Conservation (phyloP, 2,113 vertebrate genomes). For the Caranx melampygus region DNA sequence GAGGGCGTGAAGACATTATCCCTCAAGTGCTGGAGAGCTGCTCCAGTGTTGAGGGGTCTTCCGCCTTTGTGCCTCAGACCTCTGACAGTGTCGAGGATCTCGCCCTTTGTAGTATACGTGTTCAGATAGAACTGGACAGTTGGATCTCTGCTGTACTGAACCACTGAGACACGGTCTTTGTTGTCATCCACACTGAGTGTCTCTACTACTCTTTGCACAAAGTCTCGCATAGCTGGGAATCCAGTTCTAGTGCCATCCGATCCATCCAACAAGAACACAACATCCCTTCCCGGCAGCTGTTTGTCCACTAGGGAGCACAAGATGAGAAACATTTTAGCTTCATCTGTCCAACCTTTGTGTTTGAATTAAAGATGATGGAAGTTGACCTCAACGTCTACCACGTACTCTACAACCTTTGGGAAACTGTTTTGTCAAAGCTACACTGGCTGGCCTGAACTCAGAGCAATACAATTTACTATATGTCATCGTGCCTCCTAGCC, state of each 20-base stretch:
- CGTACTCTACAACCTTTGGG: neutral
- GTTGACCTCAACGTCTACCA: neutral
- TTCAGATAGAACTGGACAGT: constrained; percentile 64
- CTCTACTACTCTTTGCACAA: constrained; percentile 64
- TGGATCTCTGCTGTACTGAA: constrained; percentile 68
- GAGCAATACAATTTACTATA: too few relatives aligned
- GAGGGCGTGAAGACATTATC: constrained; percentile 83
- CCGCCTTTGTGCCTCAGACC: constrained; percentile 55
- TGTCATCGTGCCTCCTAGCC: neutral
- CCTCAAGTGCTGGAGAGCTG: constrained; percentile 79
- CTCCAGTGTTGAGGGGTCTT: constrained; percentile 84
- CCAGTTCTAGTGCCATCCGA: constrained; percentile 49
- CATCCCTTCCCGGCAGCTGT: constrained; percentile 22
- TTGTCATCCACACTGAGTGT: constrained; percentile 59
- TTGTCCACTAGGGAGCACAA: constrained; percentile 29
- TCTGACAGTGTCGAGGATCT: constrained; percentile 21
- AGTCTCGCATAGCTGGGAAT: constrained; percentile 54
- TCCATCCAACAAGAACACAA: constrained; percentile 77
- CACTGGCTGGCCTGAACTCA: neutral
- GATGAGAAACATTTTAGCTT: neutral
- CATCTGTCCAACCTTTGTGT: rapidly evolving
- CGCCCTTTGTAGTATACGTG: neutral
- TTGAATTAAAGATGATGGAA: neutral
- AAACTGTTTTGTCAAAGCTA: neutral
- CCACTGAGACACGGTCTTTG: constrained; percentile 64